Percentiles rank a stretch among this genome's conserved stretches.
These are phyloP conservation scores for Chaenodraco wilsoni DNA, from an alignment of 2,797 vertebrate species.

Conservation along the genomic window DNA sequence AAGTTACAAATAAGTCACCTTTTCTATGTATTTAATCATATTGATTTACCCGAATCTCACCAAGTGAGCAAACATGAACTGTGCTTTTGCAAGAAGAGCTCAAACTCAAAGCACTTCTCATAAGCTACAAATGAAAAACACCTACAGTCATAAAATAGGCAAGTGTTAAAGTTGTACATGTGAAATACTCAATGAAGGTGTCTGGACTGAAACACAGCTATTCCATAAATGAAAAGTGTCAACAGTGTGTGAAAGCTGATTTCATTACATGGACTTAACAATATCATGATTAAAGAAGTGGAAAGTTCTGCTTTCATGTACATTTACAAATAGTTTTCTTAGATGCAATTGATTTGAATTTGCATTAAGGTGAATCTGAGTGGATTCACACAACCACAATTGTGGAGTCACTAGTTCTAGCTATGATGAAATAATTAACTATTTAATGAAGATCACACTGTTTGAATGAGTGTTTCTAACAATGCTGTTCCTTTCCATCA, in stretches of 20 bases:
- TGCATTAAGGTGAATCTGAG: neutral
- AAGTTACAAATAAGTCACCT: neutral
- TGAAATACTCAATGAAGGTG: neutral
- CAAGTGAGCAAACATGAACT: neutral
- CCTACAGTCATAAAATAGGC: neutral
- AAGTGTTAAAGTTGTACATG: neutral
- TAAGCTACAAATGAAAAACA: too few species aligned
- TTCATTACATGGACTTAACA: too few species aligned
- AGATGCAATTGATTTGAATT: neutral
- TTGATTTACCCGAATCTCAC: neutral
- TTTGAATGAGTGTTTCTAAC: neutral
- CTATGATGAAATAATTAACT: neutral
- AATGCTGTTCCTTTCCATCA: constrained; percentile 6
- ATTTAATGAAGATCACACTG: neutral
- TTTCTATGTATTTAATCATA: too few species aligned
- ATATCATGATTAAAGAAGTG: too few species aligned
- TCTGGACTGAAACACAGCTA: neutral
- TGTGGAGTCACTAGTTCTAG: neutral
- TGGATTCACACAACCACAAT: neutral
- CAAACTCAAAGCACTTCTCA: neutral
- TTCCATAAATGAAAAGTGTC: neutral
- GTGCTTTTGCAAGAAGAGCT: neutral
- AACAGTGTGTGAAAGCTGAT: neutral
- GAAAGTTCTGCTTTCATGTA: neutral
- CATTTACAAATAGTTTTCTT: neutral